A percentile compares a stretch with the other conserved stretches of the same genome.
Evolutionary conservation across 2,888 invertebrate species (phyloP).

Genomic region (Eupithecia pulchellata): DNA sequence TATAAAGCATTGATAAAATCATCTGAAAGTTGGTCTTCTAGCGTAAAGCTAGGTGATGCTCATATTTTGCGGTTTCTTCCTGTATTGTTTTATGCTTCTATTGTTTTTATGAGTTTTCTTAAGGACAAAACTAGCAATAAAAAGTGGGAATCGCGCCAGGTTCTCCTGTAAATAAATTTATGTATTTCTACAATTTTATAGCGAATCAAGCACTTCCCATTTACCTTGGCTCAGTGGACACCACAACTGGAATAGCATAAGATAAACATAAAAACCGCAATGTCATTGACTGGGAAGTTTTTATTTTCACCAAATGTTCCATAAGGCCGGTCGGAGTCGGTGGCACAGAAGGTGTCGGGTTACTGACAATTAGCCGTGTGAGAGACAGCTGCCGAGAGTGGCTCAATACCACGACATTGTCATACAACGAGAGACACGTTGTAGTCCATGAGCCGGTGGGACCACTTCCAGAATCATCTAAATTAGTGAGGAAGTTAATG

Average conservation of each 20-base stretch:
- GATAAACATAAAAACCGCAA: constrained; percentile 36
- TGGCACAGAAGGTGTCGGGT: constrained; percentile 62
- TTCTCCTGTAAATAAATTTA: constrained; percentile 15
- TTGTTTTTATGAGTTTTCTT: constrained; percentile 4
- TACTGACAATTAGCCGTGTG: constrained; percentile 70
- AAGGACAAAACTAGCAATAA: not conserved
- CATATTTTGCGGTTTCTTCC: not conserved
- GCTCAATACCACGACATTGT: constrained; percentile 49
- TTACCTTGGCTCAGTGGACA: constrained; percentile 39
- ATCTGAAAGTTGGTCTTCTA: not conserved
- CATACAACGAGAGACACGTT: constrained; percentile 16
- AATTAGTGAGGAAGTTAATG: not conserved
- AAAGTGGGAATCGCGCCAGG: constrained; percentile 3
- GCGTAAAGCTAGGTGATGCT: not conserved
- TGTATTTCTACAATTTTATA: constrained; percentile 21
- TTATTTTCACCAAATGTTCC: constrained; percentile 57
- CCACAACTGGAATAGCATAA: constrained; percentile 31
- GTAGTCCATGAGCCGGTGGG: constrained; percentile 27
- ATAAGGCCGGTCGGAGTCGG: constrained; percentile 50
- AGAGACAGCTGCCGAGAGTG: constrained; percentile 65
- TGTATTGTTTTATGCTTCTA: not conserved
- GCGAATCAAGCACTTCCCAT: constrained; percentile 24
- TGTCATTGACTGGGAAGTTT: constrained; percentile 61
- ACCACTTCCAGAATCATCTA: constrained; percentile 30
- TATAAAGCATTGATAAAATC: not conserved